Conservation (phyloP, 2,113 vertebrate species). For the Astatotilapia flaviijosephi region DNA sequence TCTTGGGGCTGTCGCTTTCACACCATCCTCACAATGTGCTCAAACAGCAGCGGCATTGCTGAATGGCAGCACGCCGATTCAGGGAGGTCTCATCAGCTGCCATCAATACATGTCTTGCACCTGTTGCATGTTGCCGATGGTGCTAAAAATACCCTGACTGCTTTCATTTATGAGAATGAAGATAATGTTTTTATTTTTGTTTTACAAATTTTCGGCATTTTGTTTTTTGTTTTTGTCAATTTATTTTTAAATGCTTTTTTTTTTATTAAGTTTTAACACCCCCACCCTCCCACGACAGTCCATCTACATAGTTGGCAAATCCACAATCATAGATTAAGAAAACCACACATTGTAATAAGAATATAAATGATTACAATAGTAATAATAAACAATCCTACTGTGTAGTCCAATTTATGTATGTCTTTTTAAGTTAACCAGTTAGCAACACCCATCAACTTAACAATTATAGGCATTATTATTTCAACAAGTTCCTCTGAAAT, state of each 20-base stretch:
- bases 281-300: not conserved
- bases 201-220: not conserved
- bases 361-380: not conserved
- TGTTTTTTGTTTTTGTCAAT: not conserved
- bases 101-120: constrained; percentile 10
- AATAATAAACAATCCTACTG: not conserved
- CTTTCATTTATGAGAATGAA: not conserved
- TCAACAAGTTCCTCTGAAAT: not conserved
- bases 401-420: not conserved
- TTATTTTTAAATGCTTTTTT: not conserved
- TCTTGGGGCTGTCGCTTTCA: constrained; percentile 58
- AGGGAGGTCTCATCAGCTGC: constrained; percentile 29
- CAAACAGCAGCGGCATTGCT: constrained; percentile 15
- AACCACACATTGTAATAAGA: not conserved
- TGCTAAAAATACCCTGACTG: constrained; percentile 15
- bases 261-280: not conserved
- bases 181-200: not conserved
- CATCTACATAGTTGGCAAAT: not conserved
- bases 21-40: constrained; percentile 49
- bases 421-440: not conserved
- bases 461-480: not conserved
- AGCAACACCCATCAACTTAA: not conserved
- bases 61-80: constrained; percentile 49
- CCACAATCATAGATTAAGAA: not conserved
- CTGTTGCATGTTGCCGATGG: constrained; percentile 36